A percentile compares a stretch with the other conserved stretches of the same genome.
Conservation (phyloP, 2,888 invertebrate species). For the Serrognathus titanus region DNA sequence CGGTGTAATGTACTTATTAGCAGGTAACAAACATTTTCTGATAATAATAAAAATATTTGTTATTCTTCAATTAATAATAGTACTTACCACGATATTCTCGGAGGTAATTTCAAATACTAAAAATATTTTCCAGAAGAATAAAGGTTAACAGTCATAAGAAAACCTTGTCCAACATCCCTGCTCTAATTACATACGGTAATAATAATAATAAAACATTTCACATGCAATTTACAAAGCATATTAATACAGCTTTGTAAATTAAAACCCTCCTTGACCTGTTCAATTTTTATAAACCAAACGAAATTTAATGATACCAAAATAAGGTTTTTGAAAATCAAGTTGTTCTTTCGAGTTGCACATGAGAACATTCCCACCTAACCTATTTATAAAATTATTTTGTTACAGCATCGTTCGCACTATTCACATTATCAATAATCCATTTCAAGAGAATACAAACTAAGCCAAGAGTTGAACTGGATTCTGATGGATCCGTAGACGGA, state of each 20-base stretch:
- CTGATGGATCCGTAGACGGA: constrained; percentile 69
- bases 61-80: not conserved
- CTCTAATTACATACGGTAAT: too few species aligned
- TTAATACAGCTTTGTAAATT: not conserved
- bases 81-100: not conserved
- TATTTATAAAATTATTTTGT: constrained; percentile 11
- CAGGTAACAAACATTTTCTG: constrained; percentile 58
- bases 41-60: not conserved
- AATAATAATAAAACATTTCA: too few species aligned
- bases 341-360: not conserved
- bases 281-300: too few species aligned
- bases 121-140: too few species aligned
- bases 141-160: too few species aligned
- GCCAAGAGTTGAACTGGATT: constrained; percentile 56
- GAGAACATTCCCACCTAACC: not conserved
- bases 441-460: constrained; percentile 77
- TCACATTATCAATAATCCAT: constrained; percentile 89
- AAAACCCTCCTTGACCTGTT: not conserved
- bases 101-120: too few species aligned
- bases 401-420: constrained; percentile 84
- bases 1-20: constrained; percentile 89
- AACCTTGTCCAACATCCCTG: too few species aligned
- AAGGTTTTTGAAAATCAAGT: not conserved
- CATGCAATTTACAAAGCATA: too few species aligned
- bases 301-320: not conserved